phyloP scores from a whole-genome alignment of 2,888 invertebrate genomes.

The Marasmarcha lunaedactyla region DNA sequence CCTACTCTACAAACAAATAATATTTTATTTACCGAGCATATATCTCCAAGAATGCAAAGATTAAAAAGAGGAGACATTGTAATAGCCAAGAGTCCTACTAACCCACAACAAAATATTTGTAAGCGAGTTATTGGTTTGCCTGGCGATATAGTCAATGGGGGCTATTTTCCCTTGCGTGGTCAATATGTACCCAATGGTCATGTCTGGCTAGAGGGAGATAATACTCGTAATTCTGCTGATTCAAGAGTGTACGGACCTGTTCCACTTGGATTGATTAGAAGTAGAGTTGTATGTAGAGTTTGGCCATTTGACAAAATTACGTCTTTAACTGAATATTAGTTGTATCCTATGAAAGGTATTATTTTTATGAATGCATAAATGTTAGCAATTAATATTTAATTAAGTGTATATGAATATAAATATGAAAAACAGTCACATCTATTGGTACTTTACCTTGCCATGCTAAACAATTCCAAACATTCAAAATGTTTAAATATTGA shows the following conservation, averaged over 20 bases:
- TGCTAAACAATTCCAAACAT: no score
- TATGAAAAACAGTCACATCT: no score
- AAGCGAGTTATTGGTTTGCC: conserved; percentile 84
- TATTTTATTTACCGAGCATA: conserved; percentile 84
- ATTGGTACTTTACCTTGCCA: no score
- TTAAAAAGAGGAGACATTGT: conserved; percentile 85
- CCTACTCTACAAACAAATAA: conserved; percentile 88
- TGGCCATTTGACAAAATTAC: conserved; percentile 76
- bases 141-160: conserved; percentile 75
- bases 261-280: conserved; percentile 85
- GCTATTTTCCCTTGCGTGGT: conserved; percentile 35
- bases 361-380: neutral
- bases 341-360: neutral
- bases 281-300: conserved; percentile 84
- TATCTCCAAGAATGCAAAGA: conserved; percentile 74
- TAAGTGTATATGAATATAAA: no score
- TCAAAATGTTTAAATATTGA: no score
- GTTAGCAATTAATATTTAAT: no score
- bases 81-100: conserved; percentile 83
- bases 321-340: conserved; percentile 37
- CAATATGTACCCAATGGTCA: conserved; percentile 83
- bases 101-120: conserved; percentile 86
- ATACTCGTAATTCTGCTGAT: conserved; percentile 85
- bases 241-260: conserved; percentile 90
- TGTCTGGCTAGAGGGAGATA: conserved; percentile 95